Percentiles rank a stretch among this genome's conserved stretches.
Conservation (phyloP, 2,113 vertebrate genomes). For the Calypte anna region DNA sequence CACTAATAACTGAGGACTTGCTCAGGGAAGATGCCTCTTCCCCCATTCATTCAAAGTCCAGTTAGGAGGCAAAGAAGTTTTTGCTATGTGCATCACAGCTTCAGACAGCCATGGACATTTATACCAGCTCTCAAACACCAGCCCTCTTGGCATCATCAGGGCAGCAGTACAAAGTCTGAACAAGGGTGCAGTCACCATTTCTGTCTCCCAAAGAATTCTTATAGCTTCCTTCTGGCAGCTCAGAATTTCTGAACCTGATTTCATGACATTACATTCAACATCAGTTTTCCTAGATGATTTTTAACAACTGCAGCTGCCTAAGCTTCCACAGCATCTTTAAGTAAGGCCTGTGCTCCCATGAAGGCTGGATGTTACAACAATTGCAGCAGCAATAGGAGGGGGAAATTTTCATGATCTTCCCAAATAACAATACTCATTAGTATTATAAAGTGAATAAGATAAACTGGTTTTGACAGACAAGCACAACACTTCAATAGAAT, state of each 20-base stretch:
- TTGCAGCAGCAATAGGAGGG: fast-evolving
- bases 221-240: background rate
- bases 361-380: background rate
- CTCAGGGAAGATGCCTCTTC: background rate
- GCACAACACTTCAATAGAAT: background rate
- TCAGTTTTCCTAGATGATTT: background rate
- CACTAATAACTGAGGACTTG: background rate
- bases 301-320: background rate
- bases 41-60: fast-evolving
- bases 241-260: background rate
- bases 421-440: fast-evolving
- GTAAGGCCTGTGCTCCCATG: fast-evolving
- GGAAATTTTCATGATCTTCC: background rate
- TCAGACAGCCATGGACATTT: fast-evolving
- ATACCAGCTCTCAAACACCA: background rate
- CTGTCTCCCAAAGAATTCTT: background rate
- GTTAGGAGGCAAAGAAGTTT: fast-evolving
- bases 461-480: background rate
- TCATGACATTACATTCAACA: background rate
- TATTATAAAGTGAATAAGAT: background rate
- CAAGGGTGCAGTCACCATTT: background rate
- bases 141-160: background rate
- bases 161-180: background rate
- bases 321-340: background rate
- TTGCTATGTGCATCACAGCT: fast-evolving